phyloP scores from a whole-genome alignment of 1,140 invertebrate species.

The Heliconius himera region DNA sequence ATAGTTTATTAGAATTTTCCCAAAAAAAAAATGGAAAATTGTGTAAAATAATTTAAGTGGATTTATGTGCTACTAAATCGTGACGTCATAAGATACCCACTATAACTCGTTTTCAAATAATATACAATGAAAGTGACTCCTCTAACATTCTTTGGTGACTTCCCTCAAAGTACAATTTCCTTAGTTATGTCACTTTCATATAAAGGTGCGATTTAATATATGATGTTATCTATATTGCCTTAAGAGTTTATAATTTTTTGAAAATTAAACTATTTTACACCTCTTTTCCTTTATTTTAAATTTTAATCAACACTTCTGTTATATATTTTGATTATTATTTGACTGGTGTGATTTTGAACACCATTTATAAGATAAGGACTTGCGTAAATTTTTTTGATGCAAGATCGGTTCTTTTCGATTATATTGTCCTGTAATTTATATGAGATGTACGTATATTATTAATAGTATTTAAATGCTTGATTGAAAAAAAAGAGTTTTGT shows the following conservation, averaged over 20 bases:
- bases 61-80: not conserved
- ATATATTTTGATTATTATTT: not conserved
- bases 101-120: too few species aligned
- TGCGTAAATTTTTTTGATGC: not conserved
- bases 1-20: not conserved
- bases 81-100: not conserved
- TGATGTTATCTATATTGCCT: too few species aligned
- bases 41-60: not conserved
- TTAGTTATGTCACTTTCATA: too few species aligned
- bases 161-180: too few species aligned
- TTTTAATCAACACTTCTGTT: not conserved
- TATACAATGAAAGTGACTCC: not conserved
- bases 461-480: not conserved
- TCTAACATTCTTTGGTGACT: too few species aligned
- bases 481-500: constrained; percentile 5
- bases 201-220: too few species aligned
- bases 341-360: not conserved
- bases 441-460: not conserved
- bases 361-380: not conserved
- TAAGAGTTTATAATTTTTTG: not conserved
- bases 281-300: not conserved
- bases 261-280: not conserved
- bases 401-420: not conserved
- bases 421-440: not conserved
- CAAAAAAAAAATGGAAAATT: not conserved